Percentiles rank a stretch among this genome's conserved stretches.
These are phyloP conservation scores for Eupeodes luniger DNA, from an alignment of 2,888 invertebrate genomes.

Conservation along the genomic window DNA sequence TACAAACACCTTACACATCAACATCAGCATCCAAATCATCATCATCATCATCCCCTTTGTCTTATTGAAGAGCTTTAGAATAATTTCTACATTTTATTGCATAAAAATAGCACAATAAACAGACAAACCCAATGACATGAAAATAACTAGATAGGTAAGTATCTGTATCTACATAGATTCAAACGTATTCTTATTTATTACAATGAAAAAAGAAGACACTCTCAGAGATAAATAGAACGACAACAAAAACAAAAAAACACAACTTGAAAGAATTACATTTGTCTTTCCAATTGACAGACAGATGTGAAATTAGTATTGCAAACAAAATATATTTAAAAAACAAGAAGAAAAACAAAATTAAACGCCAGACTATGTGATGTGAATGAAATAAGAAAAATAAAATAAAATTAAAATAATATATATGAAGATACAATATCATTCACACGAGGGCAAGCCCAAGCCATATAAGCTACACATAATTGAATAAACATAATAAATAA, in stretches of 20 bases:
- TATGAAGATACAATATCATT: not conserved
- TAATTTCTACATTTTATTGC: constrained; percentile 60
- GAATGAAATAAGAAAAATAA: not conserved
- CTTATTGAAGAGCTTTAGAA: constrained; percentile 25
- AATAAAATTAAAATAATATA: not conserved
- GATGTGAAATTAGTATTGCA: constrained; percentile 51
- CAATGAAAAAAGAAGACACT: constrained; percentile 21
- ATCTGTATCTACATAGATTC: not conserved
- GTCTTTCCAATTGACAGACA: constrained; percentile 66
- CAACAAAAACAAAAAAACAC: not conserved
- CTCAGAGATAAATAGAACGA: not conserved
- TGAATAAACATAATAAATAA: constrained; percentile 17
- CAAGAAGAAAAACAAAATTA: constrained; percentile 19
- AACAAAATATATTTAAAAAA: not conserved
- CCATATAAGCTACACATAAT: not conserved
- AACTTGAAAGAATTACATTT: constrained; percentile 70
- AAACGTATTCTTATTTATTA: constrained; percentile 10
- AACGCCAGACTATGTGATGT: constrained; percentile 18
- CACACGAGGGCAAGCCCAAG: constrained; percentile 17
- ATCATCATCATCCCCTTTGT: constrained; percentile 17
- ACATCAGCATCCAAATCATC: constrained; percentile 7
- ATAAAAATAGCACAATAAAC: constrained; percentile 51
- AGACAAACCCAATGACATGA: constrained; percentile 47
- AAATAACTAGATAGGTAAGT: constrained; percentile 23
- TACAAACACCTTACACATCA: constrained; percentile 17